phyloP scores from a whole-genome alignment of 2,113 vertebrate species.

The Psettodes erumei region DNA sequence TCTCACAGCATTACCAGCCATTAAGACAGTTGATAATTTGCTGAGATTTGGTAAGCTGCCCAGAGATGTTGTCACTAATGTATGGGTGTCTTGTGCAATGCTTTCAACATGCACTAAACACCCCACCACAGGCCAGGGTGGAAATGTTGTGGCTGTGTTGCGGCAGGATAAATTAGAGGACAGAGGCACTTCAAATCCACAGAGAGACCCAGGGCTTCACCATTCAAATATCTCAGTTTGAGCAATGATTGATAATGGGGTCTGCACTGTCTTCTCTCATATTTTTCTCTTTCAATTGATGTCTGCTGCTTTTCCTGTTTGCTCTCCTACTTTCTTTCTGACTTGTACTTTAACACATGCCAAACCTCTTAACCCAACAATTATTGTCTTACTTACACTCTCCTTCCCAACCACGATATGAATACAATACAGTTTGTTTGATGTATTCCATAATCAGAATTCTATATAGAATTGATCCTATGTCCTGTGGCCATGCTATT shows the following conservation, averaged over 20 bases:
- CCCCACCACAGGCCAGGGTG: constrained; percentile 9
- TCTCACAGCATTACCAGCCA: constrained; percentile 17
- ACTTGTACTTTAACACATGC: neutral
- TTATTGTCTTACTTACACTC: neutral
- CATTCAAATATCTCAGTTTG: constrained; percentile 3
- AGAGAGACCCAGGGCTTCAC: constrained; percentile 6
- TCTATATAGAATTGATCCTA: neutral
- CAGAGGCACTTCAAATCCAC: constrained; percentile 51
- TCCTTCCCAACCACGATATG: neutral
- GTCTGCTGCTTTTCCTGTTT: constrained; percentile 4
- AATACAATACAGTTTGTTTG: neutral
- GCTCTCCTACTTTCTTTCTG: neutral
- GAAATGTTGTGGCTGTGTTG: constrained; percentile 52
- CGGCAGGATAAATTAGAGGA: constrained; percentile 58
- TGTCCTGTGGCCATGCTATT: neutral
- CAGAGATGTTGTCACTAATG: constrained; percentile 35
- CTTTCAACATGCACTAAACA: constrained; percentile 55
- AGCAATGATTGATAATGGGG: constrained; percentile 34
- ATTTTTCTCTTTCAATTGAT: neutral
- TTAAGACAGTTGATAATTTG: neutral
- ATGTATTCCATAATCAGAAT: neutral
- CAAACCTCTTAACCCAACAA: neutral
- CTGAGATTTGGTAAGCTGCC: constrained; percentile 25
- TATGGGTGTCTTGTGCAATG: constrained; percentile 7
- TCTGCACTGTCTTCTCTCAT: neutral